Percentiles rank a stretch among this genome's conserved stretches.
Conservation (phyloP, 1,140 invertebrate species). For the Neotoxoptera formosana region DNA sequence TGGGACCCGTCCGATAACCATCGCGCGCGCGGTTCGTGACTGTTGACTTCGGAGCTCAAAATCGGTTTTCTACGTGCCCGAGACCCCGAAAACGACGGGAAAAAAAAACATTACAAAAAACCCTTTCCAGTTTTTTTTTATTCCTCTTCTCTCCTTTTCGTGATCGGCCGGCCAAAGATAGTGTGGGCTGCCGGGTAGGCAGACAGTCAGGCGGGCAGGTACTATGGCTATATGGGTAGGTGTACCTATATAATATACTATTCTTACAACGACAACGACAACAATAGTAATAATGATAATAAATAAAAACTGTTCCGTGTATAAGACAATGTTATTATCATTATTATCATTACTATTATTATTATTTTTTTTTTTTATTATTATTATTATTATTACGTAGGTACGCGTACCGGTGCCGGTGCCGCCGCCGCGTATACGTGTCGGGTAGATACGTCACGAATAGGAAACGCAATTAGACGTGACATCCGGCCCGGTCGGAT, state of each 20-base stretch:
- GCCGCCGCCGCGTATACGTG: constrained; percentile 25
- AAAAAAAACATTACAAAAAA: constrained; percentile 23
- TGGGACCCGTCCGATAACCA: constrained; percentile 47
- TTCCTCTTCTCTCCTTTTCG: background rate
- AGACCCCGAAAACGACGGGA: constrained; percentile 39
- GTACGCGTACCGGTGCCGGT: background rate
- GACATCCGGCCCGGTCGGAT: constrained; percentile 55
- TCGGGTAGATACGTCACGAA: constrained; percentile 52
- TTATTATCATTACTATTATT: background rate
- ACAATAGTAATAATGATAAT: background rate
- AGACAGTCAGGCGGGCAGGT: no score
- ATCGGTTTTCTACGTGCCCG: constrained; percentile 55
- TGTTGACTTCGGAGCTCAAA: constrained; percentile 44
- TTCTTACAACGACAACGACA: background rate
- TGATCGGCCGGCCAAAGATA: constrained; percentile 27
- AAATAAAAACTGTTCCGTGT: background rate
- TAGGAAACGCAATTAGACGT: constrained; percentile 58
- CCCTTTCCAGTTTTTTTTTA: constrained; percentile 14
- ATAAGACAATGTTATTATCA: constrained; percentile 9
- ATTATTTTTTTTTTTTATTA: constrained; percentile 21
- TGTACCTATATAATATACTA: no score
- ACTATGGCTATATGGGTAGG: no score
- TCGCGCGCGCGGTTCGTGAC: constrained; percentile 48
- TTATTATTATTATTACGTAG: background rate
- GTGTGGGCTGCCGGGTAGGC: no score